Evolutionary conservation across 2,797 vertebrate species (phyloP).

Genomic region (Typhlichthys eigenmanni): DNA sequence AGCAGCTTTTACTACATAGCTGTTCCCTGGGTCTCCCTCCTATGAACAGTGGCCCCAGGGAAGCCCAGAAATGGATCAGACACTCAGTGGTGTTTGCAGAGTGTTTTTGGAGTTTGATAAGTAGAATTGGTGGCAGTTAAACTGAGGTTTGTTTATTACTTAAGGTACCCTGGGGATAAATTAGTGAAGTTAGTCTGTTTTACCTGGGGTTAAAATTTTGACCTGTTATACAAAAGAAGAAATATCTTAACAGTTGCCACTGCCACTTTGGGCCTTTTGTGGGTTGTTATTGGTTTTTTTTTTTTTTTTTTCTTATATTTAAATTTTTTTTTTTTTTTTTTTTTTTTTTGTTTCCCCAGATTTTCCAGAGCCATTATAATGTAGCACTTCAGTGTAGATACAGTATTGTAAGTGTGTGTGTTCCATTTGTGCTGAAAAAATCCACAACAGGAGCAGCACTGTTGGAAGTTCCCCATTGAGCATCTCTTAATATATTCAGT

Average conservation of each 20-base stretch:
- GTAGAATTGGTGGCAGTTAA: slow-evolving; percentile 11
- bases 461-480: no score
- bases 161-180: slow-evolving; percentile 9
- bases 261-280: not conserved
- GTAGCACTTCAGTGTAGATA: no score
- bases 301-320: no score
- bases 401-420: no score
- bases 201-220: slow-evolving; percentile 25
- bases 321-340: no score
- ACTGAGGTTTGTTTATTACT: not conserved
- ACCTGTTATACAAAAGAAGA: not conserved
- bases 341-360: no score
- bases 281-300: no score
- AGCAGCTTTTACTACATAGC: slow-evolving; percentile 12
- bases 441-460: no score
- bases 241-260: not conserved
- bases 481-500: no score
- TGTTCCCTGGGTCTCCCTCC: slow-evolving; percentile 19
- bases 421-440: no score
- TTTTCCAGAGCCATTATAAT: no score
- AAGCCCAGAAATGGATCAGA: slow-evolving; percentile 13
- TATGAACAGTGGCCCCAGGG: slow-evolving; percentile 36
- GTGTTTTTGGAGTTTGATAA: not conserved
- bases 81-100: slow-evolving; percentile 51
- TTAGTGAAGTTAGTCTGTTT: slow-evolving; percentile 19